Conservation (phyloP, 2,113 vertebrate genomes). For the Girardinichthys multiradiatus region DNA sequence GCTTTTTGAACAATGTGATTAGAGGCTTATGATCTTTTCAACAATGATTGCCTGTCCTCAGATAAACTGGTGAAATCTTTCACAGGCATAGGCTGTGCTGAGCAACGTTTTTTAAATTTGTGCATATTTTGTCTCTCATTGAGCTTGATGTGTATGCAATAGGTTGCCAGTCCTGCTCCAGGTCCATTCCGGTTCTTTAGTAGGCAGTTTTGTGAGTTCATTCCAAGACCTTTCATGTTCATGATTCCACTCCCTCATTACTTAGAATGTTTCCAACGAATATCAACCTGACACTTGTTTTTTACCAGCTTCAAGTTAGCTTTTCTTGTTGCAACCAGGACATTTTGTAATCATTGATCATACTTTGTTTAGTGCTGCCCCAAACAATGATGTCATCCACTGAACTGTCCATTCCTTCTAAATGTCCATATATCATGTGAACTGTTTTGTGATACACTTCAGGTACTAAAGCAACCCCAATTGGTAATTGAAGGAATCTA, state of each 20-base stretch:
- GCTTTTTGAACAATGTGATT: background rate
- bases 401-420: background rate
- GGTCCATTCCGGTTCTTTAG: background rate
- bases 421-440: slow-evolving; percentile 3
- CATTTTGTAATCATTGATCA: background rate
- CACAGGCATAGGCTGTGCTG: slow-evolving; percentile 11
- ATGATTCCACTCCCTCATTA: no score
- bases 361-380: background rate
- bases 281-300: slow-evolving; percentile 6
- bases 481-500: background rate
- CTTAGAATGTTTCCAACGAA: slow-evolving; percentile 4
- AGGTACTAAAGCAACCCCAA: background rate
- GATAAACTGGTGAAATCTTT: slow-evolving; percentile 26
- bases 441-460: slow-evolving; percentile 4
- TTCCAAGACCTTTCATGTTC: no score
- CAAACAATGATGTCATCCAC: slow-evolving; percentile 9
- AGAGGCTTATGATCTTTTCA: slow-evolving; percentile 13
- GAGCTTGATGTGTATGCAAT: background rate
- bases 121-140: background rate
- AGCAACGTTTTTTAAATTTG: slow-evolving; percentile 21
- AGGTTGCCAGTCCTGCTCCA: slow-evolving; percentile 8
- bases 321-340: background rate
- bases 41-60: slow-evolving; percentile 10
- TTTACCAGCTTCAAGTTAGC: slow-evolving; percentile 7
- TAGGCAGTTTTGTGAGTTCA: no score